Conservation (phyloP, 2,797 vertebrate species). For the Cyclopterus lumpus region DNA sequence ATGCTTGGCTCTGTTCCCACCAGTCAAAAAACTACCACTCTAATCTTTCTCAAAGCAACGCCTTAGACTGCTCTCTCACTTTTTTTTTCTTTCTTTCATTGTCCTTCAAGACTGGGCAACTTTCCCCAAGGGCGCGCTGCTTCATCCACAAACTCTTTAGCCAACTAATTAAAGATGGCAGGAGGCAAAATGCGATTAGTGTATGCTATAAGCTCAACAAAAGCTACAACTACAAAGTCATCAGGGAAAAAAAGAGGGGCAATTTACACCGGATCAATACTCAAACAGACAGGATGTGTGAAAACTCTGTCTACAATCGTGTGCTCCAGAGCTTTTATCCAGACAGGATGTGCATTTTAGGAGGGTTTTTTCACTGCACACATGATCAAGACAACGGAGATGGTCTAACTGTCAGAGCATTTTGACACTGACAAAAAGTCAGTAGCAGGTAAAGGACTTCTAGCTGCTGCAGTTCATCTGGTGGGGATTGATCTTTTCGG, state of each 20-base stretch:
- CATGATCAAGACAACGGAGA: neutral
- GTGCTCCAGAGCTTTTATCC: neutral
- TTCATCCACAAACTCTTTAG: constrained; percentile 67
- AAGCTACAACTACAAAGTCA: constrained; percentile 56
- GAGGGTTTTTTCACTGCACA: constrained; percentile 3
- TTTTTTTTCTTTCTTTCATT: neutral
- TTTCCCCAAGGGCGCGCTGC: constrained; percentile 63
- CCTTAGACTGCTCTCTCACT: constrained; percentile 37
- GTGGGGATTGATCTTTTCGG: neutral
- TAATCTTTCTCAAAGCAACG: constrained; percentile 65
- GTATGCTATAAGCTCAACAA: constrained; percentile 48
- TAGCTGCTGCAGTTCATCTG: neutral
- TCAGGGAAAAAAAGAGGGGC: constrained; percentile 9
- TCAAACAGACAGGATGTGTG: constrained; percentile 28
- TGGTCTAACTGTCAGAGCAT: constrained; percentile 9
- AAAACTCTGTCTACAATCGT: neutral
- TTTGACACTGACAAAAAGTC: constrained; percentile 12
- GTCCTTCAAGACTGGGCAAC: constrained; percentile 65
- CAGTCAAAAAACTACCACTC: constrained; percentile 49
- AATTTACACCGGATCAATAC: constrained; percentile 40
- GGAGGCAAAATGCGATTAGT: constrained; percentile 58
- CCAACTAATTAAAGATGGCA: constrained; percentile 72
- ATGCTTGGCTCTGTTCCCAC: constrained; percentile 54
- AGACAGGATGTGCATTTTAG: constrained; percentile 16
- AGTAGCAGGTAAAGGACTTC: constrained; percentile 31